A percentile compares a stretch with the other conserved stretches of the same genome.
These are phyloP conservation scores for Musca domestica DNA, from an alignment of 1,140 invertebrate species.

Conservation along the genomic window DNA sequence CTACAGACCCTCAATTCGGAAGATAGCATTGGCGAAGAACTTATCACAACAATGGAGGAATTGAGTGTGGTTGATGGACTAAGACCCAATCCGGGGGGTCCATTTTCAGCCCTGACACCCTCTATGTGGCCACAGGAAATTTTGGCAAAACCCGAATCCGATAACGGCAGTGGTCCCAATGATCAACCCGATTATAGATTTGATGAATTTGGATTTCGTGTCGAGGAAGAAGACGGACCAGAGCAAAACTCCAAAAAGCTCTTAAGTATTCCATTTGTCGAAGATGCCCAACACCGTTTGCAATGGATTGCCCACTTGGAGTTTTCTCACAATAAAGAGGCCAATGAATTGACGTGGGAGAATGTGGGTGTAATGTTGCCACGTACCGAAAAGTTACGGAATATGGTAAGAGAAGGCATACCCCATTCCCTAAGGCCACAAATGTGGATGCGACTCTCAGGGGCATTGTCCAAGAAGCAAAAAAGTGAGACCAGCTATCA, in stretches of 20 bases:
- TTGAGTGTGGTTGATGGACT: constrained; percentile 67
- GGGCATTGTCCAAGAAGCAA: constrained; percentile 78
- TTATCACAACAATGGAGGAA: constrained; percentile 61
- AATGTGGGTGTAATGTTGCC: constrained; percentile 78
- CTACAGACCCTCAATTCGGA: constrained; percentile 77
- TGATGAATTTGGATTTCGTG: constrained; percentile 97
- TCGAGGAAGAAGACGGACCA: constrained; percentile 91
- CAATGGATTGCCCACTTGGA: constrained; percentile 94
- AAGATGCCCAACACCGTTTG: constrained; percentile 85
- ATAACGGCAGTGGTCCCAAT: constrained; percentile 47
- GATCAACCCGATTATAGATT: constrained; percentile 70
- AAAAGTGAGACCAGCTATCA: constrained; percentile 88
- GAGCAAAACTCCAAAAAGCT: constrained; percentile 89
- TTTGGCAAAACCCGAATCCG: constrained; percentile 71
- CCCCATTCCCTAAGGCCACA: constrained; percentile 94
- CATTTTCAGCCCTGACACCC: constrained; percentile 86
- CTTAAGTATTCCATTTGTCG: constrained; percentile 79
- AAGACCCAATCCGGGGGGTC: constrained; percentile 71
- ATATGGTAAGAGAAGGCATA: constrained; percentile 88
- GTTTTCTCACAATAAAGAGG: constrained; percentile 92
- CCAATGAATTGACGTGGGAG: constrained; percentile 83
- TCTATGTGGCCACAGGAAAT: constrained; percentile 98
- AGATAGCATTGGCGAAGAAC: constrained; percentile 73
- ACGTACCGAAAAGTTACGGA: constrained; percentile 83
- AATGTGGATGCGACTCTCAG: constrained; percentile 94